Evolutionary conservation across 92 coral and sea anemone species (phyloP), one percentile per base, ranked within the genome.

Genomic region (Parazoanthus atlanticus): DNA sequence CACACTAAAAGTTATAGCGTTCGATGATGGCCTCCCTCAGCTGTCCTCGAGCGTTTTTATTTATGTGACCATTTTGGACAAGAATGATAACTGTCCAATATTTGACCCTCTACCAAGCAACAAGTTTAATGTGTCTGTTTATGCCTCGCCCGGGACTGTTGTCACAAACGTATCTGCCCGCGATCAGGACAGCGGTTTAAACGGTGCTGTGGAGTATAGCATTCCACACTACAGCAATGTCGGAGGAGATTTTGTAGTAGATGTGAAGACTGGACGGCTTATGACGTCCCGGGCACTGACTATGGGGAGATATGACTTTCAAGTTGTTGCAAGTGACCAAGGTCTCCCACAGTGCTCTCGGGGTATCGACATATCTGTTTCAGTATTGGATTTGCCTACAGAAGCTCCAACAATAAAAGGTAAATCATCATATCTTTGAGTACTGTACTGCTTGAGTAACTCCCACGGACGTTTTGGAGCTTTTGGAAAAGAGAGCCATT

Each of bases 21-120:
- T 88, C 8, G 98, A 94, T 47, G 84, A 94, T 52, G 98, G 98
- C 36, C 58, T 41, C 13, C 98, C 98, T 32, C 84, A 38, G 64
- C 76, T 86, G 72, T 86, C 92, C 21, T 69, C 86, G n/a, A 86
- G 84, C 16, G 85, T 61, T 1, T 67, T 69, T 40, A 84, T 89
- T 25, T 79, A 56, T 30, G 61, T 94, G 8, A 69, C 65, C 2
- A 52, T 94, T 13, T 49, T 74, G 11, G 94, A 93, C 79, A 89
- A 86, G 26, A 94, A 94, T 56, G 94, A 93, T 79, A 69, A 93
- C 78, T 94, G 98, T 34, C 98, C 98, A 8, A 76, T 70, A 41
- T 94, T 94, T 81, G 86, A 89, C 10, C 80, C 90, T 6, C 38
- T 73, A 23, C 64, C 86, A 1, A 52, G 40, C 23, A 82, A n/a